These are phyloP conservation scores for Lycodopsis pacificus DNA, from an alignment of 2,797 vertebrate genomes.

Conservation along the genomic window DNA sequence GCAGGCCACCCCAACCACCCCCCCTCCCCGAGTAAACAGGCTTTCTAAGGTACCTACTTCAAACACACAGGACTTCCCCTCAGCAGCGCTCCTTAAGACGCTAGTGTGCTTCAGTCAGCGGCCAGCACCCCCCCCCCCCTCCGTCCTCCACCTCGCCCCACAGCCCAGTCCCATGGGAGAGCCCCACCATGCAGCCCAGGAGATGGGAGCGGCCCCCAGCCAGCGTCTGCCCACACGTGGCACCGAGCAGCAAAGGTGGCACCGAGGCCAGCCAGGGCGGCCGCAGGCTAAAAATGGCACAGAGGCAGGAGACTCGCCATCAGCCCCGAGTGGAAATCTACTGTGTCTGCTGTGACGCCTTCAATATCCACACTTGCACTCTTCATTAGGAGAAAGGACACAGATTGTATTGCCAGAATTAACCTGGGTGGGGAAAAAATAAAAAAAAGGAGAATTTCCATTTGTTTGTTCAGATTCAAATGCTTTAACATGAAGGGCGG, in stretches of 20 bases:
- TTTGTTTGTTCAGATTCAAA: background rate
- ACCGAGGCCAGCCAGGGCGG: constrained; percentile 54
- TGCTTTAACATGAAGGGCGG: background rate
- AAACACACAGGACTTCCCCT: constrained; percentile 84
- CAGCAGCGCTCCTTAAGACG: constrained; percentile 72
- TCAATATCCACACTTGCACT: constrained; percentile 21
- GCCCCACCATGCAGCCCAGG: constrained; percentile 56
- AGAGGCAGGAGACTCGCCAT: constrained; percentile 62
- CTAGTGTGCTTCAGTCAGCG: constrained; percentile 65
- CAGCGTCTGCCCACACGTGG: constrained; percentile 71
- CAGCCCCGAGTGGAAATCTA: constrained; percentile 77
- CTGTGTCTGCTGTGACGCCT: constrained; percentile 52
- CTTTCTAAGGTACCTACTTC: constrained; percentile 82
- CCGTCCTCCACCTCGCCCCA: constrained; percentile 44
- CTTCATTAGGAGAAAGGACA: background rate
- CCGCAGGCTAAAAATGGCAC: constrained; percentile 80
- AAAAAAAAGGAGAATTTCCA: background rate
- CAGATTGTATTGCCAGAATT: background rate
- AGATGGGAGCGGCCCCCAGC: constrained; percentile 42
- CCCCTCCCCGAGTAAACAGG: constrained; percentile 81
- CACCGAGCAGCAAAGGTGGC: constrained; percentile 72
- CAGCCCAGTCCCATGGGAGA: constrained; percentile 67
- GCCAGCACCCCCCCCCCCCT: background rate
- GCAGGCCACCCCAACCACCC: constrained; percentile 34
- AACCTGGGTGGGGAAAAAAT: background rate